A percentile compares a stretch with the other conserved stretches of the same genome.
Evolutionary conservation across 2,888 invertebrate species (phyloP).

Genomic region (Spisula subtruncata): DNA sequence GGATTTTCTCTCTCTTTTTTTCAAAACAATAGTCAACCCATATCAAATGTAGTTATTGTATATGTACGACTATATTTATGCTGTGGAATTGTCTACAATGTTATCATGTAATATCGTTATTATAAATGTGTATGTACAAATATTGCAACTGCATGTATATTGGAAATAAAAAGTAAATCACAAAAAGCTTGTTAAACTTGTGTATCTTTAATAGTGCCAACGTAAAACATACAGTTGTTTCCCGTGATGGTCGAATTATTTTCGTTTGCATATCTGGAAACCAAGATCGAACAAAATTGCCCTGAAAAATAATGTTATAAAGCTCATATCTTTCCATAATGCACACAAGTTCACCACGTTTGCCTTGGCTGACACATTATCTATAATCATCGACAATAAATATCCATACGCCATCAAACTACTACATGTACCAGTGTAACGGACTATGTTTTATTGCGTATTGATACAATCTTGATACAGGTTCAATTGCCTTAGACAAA

Average conservation of each 20-base stretch:
- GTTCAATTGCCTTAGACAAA: neutral
- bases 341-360: neutral
- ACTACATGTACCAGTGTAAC: neutral
- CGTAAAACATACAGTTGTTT: neutral
- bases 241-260: neutral
- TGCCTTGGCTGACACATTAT: neutral
- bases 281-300: neutral
- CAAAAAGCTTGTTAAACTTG: too few relatives aligned
- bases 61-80: too few relatives aligned
- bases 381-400: conserved; percentile 14
- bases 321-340: neutral
- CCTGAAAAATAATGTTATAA: neutral
- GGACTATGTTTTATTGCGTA: neutral
- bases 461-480: conserved; percentile 1
- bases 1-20: too few relatives aligned
- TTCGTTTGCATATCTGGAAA: neutral
- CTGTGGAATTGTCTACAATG: too few relatives aligned
- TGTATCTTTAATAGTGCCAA: neutral
- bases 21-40: too few relatives aligned
- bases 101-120: too few relatives aligned
- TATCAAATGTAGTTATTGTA: too few relatives aligned
- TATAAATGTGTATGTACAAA: too few relatives aligned
- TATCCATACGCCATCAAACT: conserved; percentile 12
- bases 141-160: too few relatives aligned
- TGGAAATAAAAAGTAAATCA: too few relatives aligned